A percentile compares a stretch with the other conserved stretches of the same genome.
Evolutionary conservation across 2,113 vertebrate genomes (phyloP).

Genomic region (Pangasianodon gigas): DNA sequence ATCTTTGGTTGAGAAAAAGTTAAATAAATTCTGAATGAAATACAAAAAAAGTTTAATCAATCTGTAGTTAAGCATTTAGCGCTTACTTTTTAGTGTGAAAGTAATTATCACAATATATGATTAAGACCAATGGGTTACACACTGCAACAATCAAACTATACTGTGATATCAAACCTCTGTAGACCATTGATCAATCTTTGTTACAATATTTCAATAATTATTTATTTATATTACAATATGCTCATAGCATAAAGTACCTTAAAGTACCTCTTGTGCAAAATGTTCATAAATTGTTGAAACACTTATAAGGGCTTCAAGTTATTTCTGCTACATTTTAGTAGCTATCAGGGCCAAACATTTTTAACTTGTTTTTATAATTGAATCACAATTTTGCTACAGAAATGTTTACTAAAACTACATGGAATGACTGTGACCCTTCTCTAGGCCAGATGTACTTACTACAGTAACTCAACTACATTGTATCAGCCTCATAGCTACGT

Average conservation of each 20-base stretch:
- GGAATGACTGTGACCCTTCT: slow-evolving; percentile 27
- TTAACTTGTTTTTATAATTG: slow-evolving; percentile 16
- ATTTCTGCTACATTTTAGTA: slow-evolving; percentile 1
- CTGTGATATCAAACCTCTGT: slow-evolving; percentile 13
- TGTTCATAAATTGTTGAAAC: slow-evolving; percentile 17
- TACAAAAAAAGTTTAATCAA: slow-evolving; percentile 56
- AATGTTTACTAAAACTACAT: slow-evolving; percentile 27
- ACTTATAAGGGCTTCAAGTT: slow-evolving; percentile 10
- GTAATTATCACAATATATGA: slow-evolving; percentile 33
- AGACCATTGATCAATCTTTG: background rate
- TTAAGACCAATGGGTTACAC: slow-evolving; percentile 33
- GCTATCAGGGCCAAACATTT: slow-evolving; percentile 28
- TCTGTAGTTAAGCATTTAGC: slow-evolving; percentile 56
- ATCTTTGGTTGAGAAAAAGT: slow-evolving; percentile 77
- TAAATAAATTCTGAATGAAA: slow-evolving; percentile 63
- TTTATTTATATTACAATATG: slow-evolving; percentile 34
- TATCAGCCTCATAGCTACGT: slow-evolving; percentile 42
- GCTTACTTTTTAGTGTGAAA: slow-evolving; percentile 30
- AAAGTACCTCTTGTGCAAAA: slow-evolving; percentile 45
- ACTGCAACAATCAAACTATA: slow-evolving; percentile 37
- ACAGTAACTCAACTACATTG: slow-evolving; percentile 18
- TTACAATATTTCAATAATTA: slow-evolving; percentile 26
- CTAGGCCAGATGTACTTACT: slow-evolving; percentile 17
- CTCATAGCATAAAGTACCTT: slow-evolving; percentile 41
- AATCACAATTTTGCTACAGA: background rate